phyloP scores from a whole-genome alignment of 2,797 vertebrate species.

The Enteromius mattozi region DNA sequence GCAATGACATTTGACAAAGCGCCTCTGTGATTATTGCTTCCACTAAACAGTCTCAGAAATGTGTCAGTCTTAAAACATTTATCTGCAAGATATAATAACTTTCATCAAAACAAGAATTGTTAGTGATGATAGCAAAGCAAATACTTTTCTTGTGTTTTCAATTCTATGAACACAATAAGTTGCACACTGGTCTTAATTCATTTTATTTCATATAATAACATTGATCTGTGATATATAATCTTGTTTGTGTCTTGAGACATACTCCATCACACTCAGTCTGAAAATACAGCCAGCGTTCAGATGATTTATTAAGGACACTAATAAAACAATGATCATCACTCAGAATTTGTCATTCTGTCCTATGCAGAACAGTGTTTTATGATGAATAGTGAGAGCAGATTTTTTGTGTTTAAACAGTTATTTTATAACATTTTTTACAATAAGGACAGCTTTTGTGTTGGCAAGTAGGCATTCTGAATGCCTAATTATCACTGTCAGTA shows the following conservation, averaged over 20 bases:
- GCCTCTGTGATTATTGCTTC: neutral
- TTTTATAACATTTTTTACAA: slow-evolving; percentile 32
- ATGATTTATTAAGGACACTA: slow-evolving; percentile 41
- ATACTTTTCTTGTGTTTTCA: neutral
- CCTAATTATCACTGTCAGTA: neutral
- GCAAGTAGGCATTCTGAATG: neutral
- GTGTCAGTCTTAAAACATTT: neutral
- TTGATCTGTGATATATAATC: slow-evolving; percentile 23
- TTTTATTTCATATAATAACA: slow-evolving; percentile 21
- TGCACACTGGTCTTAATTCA: neutral
- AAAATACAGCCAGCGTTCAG: slow-evolving; percentile 29
- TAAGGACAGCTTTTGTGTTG: neutral
- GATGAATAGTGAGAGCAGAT: slow-evolving; percentile 1
- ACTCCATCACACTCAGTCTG: slow-evolving; percentile 34
- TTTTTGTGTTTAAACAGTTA: neutral
- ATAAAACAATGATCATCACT: slow-evolving; percentile 50
- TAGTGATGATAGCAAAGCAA: neutral
- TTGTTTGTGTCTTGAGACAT: slow-evolving; percentile 17
- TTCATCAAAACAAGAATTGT: neutral
- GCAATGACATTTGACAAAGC: slow-evolving; percentile 19
- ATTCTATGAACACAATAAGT: neutral
- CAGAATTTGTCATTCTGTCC: slow-evolving; percentile 22
- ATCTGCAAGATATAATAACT: neutral
- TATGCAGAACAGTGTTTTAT: slow-evolving; percentile 14
- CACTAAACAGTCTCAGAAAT: neutral